Base-by-base conservation (phyloP, 2,888 invertebrate species). In the Leptura quadrifasciata region DNA sequence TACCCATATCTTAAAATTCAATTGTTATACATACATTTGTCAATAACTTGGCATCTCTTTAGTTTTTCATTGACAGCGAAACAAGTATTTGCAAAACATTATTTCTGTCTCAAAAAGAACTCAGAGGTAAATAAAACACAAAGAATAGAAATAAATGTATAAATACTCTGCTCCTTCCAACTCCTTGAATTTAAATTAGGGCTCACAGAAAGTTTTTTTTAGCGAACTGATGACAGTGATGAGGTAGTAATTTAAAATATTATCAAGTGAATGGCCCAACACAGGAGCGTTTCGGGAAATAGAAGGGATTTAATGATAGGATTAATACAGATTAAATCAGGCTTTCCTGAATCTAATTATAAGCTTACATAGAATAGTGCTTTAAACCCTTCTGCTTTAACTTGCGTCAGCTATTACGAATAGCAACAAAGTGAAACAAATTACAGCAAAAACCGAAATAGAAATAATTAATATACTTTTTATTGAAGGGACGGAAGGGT, bases 311-410 rank as follows among this genome's bases (percentile, higher is more conserved):
- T 84, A 82, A 83, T 81, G 84, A 82, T 78, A 72, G 79, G 84
- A 82, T 85, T 85, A 84, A 83, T 80, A 81, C 80, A 82, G 84
- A 84, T 84, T 83, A 85, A 84, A 83, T 82, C 81, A 80, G 82
- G 81, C 84, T 82, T 80, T 35, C 76, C 69, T 76, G 81, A 82
- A 85, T 84, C 83, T 83, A 84, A 84, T 85, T 85, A 85, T 81
- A 72, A 52, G 70, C 67, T 79, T 81, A 81, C 82, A 79, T 71
- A 74, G 82, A 83, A 84, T 77, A 72, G 78, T 76, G 79, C 80
- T 81, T 74, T 54, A 75, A 63, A 77, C 70, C 69, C 72, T 63
- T 27, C 71, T 57, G 75, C 39, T 31, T 72, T 72, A n/a, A 47
- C n/a, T n/a, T n/a, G 5, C 5, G 47, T 6, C 2, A n/a, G n/a